A percentile compares a stretch with the other conserved stretches of the same genome.
Conservation (phyloP, 2,888 invertebrate genomes). For the Eurytoma californica region DNA sequence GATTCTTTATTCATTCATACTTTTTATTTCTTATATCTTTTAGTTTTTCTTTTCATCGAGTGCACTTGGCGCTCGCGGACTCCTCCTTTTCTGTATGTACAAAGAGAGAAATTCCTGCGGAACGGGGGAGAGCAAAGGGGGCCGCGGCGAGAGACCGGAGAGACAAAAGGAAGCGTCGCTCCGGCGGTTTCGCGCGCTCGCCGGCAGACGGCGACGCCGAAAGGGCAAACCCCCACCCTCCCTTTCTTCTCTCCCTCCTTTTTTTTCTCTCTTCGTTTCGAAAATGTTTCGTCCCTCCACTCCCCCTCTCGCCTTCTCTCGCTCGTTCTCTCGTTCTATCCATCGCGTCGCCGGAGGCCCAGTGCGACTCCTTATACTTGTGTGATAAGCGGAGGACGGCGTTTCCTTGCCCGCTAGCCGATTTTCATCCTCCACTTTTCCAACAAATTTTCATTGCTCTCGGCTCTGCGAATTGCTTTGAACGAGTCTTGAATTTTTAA, state of each 20-base stretch:
- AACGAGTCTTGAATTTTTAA: no score
- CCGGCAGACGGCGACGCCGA: conserved; percentile 45
- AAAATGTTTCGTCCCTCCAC: neutral
- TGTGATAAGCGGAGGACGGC: conserved; percentile 71
- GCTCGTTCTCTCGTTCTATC: conserved; percentile 35
- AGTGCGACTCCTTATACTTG: conserved; percentile 61
- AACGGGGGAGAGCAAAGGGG: neutral
- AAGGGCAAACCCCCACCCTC: conserved; percentile 38
- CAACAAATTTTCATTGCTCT: no score
- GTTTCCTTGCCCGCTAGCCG: conserved; percentile 10
- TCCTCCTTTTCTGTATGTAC: no score
- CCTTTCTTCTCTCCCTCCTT: conserved; percentile 23
- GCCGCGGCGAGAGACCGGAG: neutral
- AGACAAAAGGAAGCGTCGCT: conserved; percentile 9
- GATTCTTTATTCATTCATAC: neutral
- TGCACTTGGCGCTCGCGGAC: no score
- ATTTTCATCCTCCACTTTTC: no score
- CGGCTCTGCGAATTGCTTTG: no score
- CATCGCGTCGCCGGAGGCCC: conserved; percentile 16
- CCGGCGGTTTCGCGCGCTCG: conserved; percentile 36
- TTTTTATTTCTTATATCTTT: no score
- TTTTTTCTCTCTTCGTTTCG: conserved; percentile 9
- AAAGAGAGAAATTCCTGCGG: conserved; percentile 3
- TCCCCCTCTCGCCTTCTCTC: neutral
- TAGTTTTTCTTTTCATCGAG: no score